Conservation (phyloP, 2,888 invertebrate genomes). For the Drosophila infuscata region DNA sequence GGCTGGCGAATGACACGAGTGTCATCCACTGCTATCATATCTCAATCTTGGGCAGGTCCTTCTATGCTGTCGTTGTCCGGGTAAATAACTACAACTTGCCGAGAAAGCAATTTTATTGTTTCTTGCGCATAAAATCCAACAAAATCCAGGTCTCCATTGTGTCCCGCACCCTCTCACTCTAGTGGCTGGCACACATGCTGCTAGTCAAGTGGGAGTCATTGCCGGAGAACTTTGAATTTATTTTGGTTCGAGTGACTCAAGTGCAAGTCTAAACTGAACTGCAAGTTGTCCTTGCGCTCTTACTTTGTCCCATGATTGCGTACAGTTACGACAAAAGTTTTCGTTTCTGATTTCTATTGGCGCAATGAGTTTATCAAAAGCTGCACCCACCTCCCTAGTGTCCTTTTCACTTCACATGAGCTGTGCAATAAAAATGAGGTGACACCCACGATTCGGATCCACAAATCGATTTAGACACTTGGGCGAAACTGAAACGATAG, state of each 20-base stretch:
- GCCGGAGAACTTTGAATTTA: slow-evolving; percentile 71
- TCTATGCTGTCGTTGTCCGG: slow-evolving; percentile 12
- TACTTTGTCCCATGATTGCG: slow-evolving; percentile 20
- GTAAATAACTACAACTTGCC: slow-evolving; percentile 72
- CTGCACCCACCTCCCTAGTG: neutral
- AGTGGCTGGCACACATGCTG: slow-evolving; percentile 7
- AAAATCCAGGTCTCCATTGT: slow-evolving; percentile 12
- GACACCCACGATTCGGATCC: slow-evolving; percentile 25
- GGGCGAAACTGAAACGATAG: neutral
- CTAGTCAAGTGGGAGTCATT: slow-evolving; percentile 36
- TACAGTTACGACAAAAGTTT: slow-evolving; percentile 37
- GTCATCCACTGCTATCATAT: slow-evolving; percentile 71
- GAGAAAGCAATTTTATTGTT: slow-evolving; percentile 74
- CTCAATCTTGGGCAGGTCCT: slow-evolving; percentile 54
- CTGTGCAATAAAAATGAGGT: slow-evolving; percentile 32
- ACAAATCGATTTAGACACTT: slow-evolving; percentile 29
- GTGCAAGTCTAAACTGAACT: slow-evolving; percentile 24
- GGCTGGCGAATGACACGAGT: slow-evolving; percentile 65
- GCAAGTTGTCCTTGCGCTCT: slow-evolving; percentile 44
- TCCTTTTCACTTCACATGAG: slow-evolving; percentile 22
- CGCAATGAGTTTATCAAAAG: slow-evolving; percentile 13
- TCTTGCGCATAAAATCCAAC: slow-evolving; percentile 46
- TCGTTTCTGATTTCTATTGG: slow-evolving; percentile 18
- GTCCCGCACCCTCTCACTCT: no score
- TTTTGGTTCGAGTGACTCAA: slow-evolving; percentile 54